phyloP scores from a whole-genome alignment of 2,113 vertebrate genomes.

The Rhineura floridana region DNA sequence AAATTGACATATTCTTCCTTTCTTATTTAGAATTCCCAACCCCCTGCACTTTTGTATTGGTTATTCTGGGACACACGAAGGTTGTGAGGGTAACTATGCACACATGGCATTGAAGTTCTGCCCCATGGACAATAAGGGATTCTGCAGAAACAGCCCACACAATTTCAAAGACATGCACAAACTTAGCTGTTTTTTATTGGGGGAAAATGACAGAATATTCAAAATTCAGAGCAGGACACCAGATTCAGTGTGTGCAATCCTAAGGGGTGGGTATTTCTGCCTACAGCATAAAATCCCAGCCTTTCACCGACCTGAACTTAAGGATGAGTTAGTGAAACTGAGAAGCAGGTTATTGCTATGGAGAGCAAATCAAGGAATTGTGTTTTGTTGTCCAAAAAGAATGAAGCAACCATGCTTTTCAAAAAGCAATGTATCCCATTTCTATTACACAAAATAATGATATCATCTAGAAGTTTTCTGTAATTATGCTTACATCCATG shows the following conservation, averaged over 20 bases:
- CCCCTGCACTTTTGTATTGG: neutral
- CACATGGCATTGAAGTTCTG: neutral
- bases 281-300: neutral
- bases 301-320: neutral
- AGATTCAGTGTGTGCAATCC: neutral
- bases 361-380: slow-evolving; percentile 39
- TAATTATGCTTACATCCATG: slow-evolving; percentile 31
- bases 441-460: slow-evolving; percentile 37
- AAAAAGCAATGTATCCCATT: neutral
- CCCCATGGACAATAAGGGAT: neutral
- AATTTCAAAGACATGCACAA: neutral
- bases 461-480: slow-evolving; percentile 42
- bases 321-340: neutral
- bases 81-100: too few relatives aligned
- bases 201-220: too few relatives aligned
- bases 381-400: too few relatives aligned
- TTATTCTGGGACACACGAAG: neutral
- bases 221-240: neutral
- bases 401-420: neutral
- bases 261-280: neutral
- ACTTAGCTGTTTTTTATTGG: neutral
- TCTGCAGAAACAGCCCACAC: neutral
- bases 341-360: neutral
- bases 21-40: neutral
- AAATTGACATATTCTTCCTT: too few relatives aligned